A percentile compares a stretch with the other conserved stretches of the same genome.
These are phyloP conservation scores for Cacoxenus indagator DNA, from an alignment of 2,888 invertebrate species.

Conservation along the genomic window DNA sequence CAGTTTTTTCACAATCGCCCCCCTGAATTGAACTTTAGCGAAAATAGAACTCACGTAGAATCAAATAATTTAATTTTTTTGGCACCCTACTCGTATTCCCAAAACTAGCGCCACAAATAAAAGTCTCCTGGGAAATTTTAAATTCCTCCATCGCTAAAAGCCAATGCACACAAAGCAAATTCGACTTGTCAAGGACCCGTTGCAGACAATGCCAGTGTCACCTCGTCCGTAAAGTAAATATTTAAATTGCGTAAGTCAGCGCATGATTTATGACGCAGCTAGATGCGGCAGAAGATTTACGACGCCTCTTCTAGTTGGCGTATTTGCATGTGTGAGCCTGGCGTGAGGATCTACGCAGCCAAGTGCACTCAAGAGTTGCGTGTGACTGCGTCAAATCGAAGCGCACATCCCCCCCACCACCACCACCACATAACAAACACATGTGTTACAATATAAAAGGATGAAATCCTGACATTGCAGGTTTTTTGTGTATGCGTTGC, in stretches of 20 bases:
- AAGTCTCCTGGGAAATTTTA: slow-evolving; percentile 15
- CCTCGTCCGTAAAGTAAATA: slow-evolving; percentile 43
- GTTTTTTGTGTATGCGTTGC: neutral
- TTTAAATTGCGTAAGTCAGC: slow-evolving; percentile 49
- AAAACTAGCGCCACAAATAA: neutral
- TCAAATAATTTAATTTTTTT: neutral
- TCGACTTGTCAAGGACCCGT: neutral
- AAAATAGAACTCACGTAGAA: neutral
- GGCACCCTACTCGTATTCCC: neutral
- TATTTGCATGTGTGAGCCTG: neutral
- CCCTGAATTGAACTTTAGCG: too few relatives aligned
- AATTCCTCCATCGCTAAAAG: neutral
- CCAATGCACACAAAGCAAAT: neutral
- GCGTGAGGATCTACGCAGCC: slow-evolving; percentile 13
- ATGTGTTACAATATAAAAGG: neutral
- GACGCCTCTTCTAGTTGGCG: slow-evolving; percentile 26
- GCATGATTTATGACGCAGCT: slow-evolving; percentile 42
- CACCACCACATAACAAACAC: neutral
- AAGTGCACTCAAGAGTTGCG: slow-evolving; percentile 9
- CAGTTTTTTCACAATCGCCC: too few relatives aligned
- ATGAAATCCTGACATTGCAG: neutral
- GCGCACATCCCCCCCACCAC: neutral
- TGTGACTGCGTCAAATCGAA: neutral
- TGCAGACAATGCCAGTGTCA: slow-evolving; percentile 16
- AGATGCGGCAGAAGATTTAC: slow-evolving; percentile 34